Percentiles rank a stretch among this genome's conserved stretches.
phyloP scores from a whole-genome alignment of 1,140 invertebrate species.

The Drosophila sucinea region DNA sequence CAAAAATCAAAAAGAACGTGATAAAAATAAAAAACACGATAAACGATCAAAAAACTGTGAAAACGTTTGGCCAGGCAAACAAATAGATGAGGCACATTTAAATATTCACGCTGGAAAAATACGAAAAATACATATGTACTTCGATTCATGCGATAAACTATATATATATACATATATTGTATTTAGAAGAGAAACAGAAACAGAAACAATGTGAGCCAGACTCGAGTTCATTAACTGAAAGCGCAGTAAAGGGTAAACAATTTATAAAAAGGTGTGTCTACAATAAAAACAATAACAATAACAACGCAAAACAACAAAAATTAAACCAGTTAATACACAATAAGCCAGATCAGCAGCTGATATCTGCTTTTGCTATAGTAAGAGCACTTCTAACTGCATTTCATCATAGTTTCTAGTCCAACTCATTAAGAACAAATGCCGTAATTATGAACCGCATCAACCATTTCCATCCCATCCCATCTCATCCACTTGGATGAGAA shows the following conservation, averaged over 20 bases:
- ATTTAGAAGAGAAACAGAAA: neutral
- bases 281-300: slow-evolving; percentile 24
- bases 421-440: slow-evolving; percentile 18
- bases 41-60: slow-evolving; percentile 35
- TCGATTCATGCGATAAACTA: neutral
- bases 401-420: slow-evolving; percentile 7
- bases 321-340: slow-evolving; percentile 41
- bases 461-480: neutral
- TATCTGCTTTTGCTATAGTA: neutral
- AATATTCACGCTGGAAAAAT: slow-evolving; percentile 71
- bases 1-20: slow-evolving; percentile 49
- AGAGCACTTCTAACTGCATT: neutral
- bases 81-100: slow-evolving; percentile 58
- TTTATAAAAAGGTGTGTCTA: slow-evolving; percentile 17
- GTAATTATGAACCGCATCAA: slow-evolving; percentile 9
- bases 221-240: slow-evolving; percentile 16
- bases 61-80: slow-evolving; percentile 39
- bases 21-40: slow-evolving; percentile 55
- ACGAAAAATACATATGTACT: slow-evolving; percentile 28
- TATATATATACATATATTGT: neutral
- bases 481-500: neutral
- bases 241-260: slow-evolving; percentile 10
- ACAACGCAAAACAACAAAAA: slow-evolving; percentile 14
- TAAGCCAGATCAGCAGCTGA: slow-evolving; percentile 23
- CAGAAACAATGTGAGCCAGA: neutral